Conservation (phyloP, 1,140 invertebrate genomes). For the Drosophila serrata region DNA sequence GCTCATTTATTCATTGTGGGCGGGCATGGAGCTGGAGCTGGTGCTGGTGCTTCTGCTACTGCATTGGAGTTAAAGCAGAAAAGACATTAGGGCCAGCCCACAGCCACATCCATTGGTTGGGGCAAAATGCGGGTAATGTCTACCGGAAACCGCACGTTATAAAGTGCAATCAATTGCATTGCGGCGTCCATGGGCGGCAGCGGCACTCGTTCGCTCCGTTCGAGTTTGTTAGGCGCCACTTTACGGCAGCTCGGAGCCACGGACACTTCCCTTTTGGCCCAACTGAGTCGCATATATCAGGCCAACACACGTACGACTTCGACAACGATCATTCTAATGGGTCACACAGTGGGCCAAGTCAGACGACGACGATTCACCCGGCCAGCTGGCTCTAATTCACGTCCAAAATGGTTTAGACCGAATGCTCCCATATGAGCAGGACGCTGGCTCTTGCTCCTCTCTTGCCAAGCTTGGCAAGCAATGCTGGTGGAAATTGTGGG, state of each 20-base stretch:
- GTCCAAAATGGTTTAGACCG: slow-evolving; percentile 59
- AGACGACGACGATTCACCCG: slow-evolving; percentile 6
- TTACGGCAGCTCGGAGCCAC: slow-evolving; percentile 50
- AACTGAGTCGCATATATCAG: slow-evolving; percentile 65
- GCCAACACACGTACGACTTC: slow-evolving; percentile 72
- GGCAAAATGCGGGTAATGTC: slow-evolving; percentile 82
- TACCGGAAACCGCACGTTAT: slow-evolving; percentile 84
- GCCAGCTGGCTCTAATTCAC: slow-evolving; percentile 61
- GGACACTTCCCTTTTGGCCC: slow-evolving; percentile 20
- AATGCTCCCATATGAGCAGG: slow-evolving; percentile 77
- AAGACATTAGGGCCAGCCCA: slow-evolving; percentile 76
- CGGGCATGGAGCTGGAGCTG: slow-evolving; percentile 15
- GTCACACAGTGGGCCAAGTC: slow-evolving; percentile 76
- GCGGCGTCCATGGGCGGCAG: slow-evolving; percentile 62
- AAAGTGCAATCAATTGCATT: slow-evolving; percentile 84
- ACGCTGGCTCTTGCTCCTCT: slow-evolving; percentile 33
- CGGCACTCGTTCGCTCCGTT: slow-evolving; percentile 30
- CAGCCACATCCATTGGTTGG: slow-evolving; percentile 50
- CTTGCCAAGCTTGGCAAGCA: slow-evolving; percentile 3
- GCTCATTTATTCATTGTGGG: slow-evolving; percentile 79
- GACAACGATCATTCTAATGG: slow-evolving; percentile 83
- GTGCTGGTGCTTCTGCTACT: too few relatives aligned
- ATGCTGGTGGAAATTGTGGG: slow-evolving; percentile 67
- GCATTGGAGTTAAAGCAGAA: slow-evolving; percentile 60
- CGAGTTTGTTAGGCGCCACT: slow-evolving; percentile 76